Conservation (phyloP, 2,888 invertebrate genomes). For the Dichetophora obliterata region DNA sequence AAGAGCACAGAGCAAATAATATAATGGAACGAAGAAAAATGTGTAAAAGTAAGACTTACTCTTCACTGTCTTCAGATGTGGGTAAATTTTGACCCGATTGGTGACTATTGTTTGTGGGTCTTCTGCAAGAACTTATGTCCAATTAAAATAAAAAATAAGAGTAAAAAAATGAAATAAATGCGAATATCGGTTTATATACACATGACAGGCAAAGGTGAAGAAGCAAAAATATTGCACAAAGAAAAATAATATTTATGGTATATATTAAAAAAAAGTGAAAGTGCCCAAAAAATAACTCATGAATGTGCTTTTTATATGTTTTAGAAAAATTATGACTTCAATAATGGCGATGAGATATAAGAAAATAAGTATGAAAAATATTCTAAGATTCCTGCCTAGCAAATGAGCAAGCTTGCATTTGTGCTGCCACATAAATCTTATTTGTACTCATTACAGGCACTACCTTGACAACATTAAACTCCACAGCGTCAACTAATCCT, state of each 20-base stretch:
- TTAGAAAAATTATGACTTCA: neutral
- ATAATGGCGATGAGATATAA: neutral
- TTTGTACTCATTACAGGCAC: too few relatives aligned
- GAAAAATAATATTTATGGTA: neutral
- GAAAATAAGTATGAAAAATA: neutral
- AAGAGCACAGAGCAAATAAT: constrained; percentile 48
- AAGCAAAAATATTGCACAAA: neutral
- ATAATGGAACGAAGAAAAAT: constrained; percentile 55
- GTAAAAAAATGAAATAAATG: neutral
- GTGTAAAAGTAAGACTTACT: constrained; percentile 62
- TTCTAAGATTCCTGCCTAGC: neutral
- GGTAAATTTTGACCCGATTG: constrained; percentile 65
- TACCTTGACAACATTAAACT: too few relatives aligned
- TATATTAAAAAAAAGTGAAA: neutral
- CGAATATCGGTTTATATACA: neutral
- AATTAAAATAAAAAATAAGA: constrained; percentile 46
- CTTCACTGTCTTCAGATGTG: constrained; percentile 65
- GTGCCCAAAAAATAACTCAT: neutral
- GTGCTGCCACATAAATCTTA: too few relatives aligned
- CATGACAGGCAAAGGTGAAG: neutral
- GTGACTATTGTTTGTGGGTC: constrained; percentile 65
- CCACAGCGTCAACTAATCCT: constrained; percentile 17
- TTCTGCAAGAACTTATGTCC: constrained; percentile 60
- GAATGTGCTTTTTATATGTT: neutral
- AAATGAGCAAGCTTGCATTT: neutral